Evolutionary conservation across 2,888 invertebrate species (phyloP), one percentile per base, ranked within the genome.

Genomic region (Drosophila maculinotata): DNA sequence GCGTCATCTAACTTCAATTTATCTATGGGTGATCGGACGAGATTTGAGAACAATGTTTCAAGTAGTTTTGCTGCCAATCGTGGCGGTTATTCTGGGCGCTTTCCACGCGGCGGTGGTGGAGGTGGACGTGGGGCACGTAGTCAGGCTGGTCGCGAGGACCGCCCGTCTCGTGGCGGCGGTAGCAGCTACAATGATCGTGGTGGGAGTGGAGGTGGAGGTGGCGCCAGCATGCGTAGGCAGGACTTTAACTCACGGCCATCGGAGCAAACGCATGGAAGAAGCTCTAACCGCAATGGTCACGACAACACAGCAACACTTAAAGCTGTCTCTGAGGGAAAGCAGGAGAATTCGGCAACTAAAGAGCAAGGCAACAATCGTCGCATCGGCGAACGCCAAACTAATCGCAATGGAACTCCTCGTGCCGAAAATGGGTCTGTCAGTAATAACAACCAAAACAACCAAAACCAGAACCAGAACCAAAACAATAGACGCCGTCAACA

Each of bases 41-140:
- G 89, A 42, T 92, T 92, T 53, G 92, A 92, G 69, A 92, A 92
- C 58, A 92, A 91, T 73, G 89, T 92, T 31, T 92, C 92, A 0
- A 90, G 91, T 30, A 91, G 91, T 44, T 92, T 92, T 80, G 89
- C 90, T 4, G 90, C 90, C 2, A 87, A 90, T 72, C 88, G 87
- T 10, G 77, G 85, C 4, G 73, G 65, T 0, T 59, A 66, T 35
- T 39, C 63, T 0, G 68, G 64, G 1, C 57, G 71, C 1, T 35
- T n/a, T 36, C 60, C 48, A 2, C 65, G 71, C 0, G 73, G 70
- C 3, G 73, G 15, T 9, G 35, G 35, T 9, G 44, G 44, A 1
- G 41, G 70, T 2, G 75, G 75, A 0, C 65, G 71, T 1, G 76
- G 65, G 0, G 35, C 44, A 0, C 84, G 79, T 0, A 64, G 56